Evolutionary conservation across 2,113 vertebrate species (phyloP).

Genomic region (Odobenus rosmarus): DNA sequence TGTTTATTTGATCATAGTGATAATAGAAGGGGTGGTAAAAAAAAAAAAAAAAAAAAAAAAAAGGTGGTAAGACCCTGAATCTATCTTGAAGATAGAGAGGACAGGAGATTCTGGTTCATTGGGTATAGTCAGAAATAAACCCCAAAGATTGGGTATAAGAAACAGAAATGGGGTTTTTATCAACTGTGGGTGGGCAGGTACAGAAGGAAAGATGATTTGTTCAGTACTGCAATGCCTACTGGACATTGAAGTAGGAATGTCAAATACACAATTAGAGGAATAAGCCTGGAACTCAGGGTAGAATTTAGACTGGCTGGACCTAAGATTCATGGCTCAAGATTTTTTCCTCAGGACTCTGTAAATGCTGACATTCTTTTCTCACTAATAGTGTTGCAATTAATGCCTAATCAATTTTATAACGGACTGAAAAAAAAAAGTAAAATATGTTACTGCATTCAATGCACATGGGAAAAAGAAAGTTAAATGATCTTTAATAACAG

Average conservation of each 20-base stretch:
- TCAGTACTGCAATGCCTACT: background rate
- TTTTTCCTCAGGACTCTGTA: background rate
- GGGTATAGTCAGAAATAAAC: background rate
- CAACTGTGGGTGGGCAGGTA: background rate
- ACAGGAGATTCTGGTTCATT: background rate
- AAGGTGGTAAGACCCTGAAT: rapidly evolving
- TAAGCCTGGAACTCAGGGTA: background rate
- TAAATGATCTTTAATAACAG: background rate
- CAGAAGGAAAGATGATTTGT: background rate
- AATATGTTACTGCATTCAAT: background rate
- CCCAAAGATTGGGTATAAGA: background rate
- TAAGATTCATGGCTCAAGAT: background rate
- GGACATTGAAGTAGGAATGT: background rate
- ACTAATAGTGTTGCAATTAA: background rate
- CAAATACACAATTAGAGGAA: background rate
- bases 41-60: background rate
- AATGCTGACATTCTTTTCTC: background rate
- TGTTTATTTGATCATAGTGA: background rate
- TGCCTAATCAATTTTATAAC: background rate
- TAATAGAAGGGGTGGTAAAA: background rate
- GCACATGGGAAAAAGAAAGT: background rate
- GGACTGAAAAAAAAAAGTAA: background rate
- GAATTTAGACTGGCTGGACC: background rate
- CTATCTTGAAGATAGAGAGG: background rate
- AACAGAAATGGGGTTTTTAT: background rate